Percentiles rank a stretch among this genome's conserved stretches.
Conservation (phyloP, 1,140 invertebrate species). For the Neodiprion lecontei region DNA sequence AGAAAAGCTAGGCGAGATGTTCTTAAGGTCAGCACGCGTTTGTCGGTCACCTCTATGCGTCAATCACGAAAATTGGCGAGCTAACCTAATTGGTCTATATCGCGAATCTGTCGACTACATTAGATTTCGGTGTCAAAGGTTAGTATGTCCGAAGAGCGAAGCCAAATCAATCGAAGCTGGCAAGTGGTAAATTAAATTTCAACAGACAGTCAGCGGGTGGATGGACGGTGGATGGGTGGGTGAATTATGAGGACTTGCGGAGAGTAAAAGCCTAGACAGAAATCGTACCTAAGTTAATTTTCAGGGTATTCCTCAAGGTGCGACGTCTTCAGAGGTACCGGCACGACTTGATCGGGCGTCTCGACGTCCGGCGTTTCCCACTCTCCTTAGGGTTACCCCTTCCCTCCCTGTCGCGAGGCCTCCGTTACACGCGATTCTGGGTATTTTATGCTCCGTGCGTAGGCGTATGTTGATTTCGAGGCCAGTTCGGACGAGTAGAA, state of each 20-base stretch:
- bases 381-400: constrained; percentile 28
- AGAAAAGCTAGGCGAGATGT: neutral
- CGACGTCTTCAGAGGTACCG: constrained; percentile 52
- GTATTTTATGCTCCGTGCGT: neutral
- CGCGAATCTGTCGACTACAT: neutral
- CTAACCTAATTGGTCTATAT: constrained; percentile 1
- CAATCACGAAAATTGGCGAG: constrained; percentile 8
- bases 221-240: constrained; percentile 12
- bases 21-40: constrained; percentile 12
- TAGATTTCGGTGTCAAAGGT: constrained; percentile 30
- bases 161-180: constrained; percentile 27
- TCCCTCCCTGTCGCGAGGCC: constrained; percentile 15
- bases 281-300: constrained; percentile 48
- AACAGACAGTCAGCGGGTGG: constrained; percentile 1
- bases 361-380: constrained; percentile 32
- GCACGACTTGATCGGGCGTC: constrained; percentile 49
- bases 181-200: neutral
- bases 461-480: neutral
- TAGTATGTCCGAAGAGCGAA: constrained; percentile 34
- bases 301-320: constrained; percentile 48
- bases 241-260: constrained; percentile 20
- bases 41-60: constrained; percentile 6
- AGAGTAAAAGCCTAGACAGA: constrained; percentile 27
- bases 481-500: neutral
- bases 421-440: neutral